Evolutionary conservation across 2,797 vertebrate species (phyloP).

Genomic region (Coreius guichenoti): DNA sequence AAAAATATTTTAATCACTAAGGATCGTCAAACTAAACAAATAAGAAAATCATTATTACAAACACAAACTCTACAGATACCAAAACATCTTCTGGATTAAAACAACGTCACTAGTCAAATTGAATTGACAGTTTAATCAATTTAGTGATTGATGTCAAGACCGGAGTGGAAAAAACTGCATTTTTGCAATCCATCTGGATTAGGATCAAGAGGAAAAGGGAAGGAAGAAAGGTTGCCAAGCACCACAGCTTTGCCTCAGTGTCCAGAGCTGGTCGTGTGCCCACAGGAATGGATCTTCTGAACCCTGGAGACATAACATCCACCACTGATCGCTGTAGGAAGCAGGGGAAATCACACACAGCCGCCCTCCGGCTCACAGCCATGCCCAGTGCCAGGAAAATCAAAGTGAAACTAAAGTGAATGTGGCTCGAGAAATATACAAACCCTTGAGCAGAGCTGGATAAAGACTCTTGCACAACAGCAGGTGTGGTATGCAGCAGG

Average conservation of each 20-base stretch:
- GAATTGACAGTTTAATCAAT: not conserved
- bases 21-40: not conserved
- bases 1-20: not conserved
- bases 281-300: constrained; percentile 11
- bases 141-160: not conserved
- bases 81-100: not conserved
- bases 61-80: not conserved
- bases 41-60: not conserved
- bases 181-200: constrained; percentile 12
- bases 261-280: constrained; percentile 6
- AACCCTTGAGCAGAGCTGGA: not conserved
- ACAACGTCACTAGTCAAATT: not conserved
- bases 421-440: constrained; percentile 15
- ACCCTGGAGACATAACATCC: constrained; percentile 26
- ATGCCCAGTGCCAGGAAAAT: constrained; percentile 14
- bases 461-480: constrained; percentile 22
- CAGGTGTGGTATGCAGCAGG: constrained; percentile 31
- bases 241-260: not conserved
- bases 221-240: not conserved
- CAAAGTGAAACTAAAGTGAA: constrained; percentile 34
- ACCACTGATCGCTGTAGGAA: not conserved
- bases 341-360: constrained; percentile 11
- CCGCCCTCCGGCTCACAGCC: not conserved
- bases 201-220: not conserved
- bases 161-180: not conserved